Base-by-base conservation (phyloP, 2,797 vertebrate genomes). In the Melanotaenia nigrans region DNA sequence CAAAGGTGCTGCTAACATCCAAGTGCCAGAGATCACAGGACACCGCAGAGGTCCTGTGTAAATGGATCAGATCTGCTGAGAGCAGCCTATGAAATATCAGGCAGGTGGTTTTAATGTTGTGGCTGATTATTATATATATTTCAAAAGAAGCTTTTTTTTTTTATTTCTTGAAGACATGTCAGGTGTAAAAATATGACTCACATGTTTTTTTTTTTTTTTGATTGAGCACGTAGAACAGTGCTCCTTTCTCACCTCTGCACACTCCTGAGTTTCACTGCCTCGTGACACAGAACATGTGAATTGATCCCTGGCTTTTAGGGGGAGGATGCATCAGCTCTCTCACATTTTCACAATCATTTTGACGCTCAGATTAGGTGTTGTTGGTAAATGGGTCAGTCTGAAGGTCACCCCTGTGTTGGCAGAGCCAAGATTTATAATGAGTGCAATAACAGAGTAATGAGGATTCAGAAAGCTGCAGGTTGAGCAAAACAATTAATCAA, bases 381-480 rank as follows among this genome's bases (percentile, higher is more conserved):
- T 42, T 38, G 36, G 63, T 68, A 55, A 55, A 69, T 56, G 73
- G 79, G 75, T 83, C 83, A 79, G 49, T 11, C 49, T 72, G 68
- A 77, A 87, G 86, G 87, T 90, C 68, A 83, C 67, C 76, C 62
- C 54, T 36, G 68, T 40, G 68, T 59, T 51, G 60, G 51, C 56
- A 3, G 47, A 57, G 72, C 42, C 65, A 59, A 51, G 68, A 75
- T 85, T 79, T 78, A 78, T 84, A 84, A 87, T 83, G 73, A 87
- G 75, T 73, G 82, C 83, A 88, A 75, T 84, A 85, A 80, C 56
- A 45, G 53, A 1, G 67, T 85, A 84, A 87, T 75, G 81, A 87
- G 75, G 70, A 79, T 78, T 83, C 47, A 78, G 79, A 68, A 82
- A 69, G 79, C 78, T 57, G 42, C 4, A 59, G 66, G 73, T 71